These are phyloP conservation scores for Drosophila sordidula DNA, from an alignment of 2,888 invertebrate genomes.

Conservation along the genomic window DNA sequence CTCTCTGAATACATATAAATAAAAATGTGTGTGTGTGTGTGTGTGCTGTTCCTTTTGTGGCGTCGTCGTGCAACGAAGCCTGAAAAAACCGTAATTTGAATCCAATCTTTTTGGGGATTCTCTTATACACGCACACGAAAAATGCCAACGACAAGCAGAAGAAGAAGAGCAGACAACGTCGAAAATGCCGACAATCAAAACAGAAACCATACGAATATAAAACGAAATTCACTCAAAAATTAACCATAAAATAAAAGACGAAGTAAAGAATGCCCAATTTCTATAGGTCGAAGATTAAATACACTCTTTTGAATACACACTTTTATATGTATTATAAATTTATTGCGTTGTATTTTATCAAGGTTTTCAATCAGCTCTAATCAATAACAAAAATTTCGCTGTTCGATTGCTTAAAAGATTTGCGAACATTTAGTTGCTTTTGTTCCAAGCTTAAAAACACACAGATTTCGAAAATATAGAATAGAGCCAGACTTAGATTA, in stretches of 20 bases:
- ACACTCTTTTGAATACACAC: slow-evolving; percentile 1
- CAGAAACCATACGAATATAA: slow-evolving; percentile 74
- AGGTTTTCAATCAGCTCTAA: background rate
- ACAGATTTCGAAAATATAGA: background rate
- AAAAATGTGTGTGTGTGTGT: background rate
- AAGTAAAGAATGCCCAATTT: slow-evolving; percentile 4
- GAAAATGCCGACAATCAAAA: slow-evolving; percentile 71
- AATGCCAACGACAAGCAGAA: slow-evolving; percentile 9
- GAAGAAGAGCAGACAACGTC: slow-evolving; percentile 23
- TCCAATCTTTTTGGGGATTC: slow-evolving; percentile 78
- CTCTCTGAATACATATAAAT: background rate
- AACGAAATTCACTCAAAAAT: slow-evolving; percentile 51
- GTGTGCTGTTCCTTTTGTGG: slow-evolving; percentile 48
- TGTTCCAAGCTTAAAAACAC: background rate
- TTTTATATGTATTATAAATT: background rate
- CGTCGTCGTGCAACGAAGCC: slow-evolving; percentile 68
- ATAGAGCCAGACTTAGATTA: background rate
- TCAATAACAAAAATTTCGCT: background rate
- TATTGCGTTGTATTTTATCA: background rate
- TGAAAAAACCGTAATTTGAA: slow-evolving; percentile 79
- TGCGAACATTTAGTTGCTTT: background rate
- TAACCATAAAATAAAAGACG: slow-evolving; percentile 48
- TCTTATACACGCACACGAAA: slow-evolving; percentile 47
- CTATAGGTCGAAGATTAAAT: slow-evolving; percentile 12
- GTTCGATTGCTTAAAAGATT: no score